Percentiles rank a stretch among this genome's conserved stretches.
phyloP scores from a whole-genome alignment of 2,888 invertebrate species.

The Neelides folsomi region DNA sequence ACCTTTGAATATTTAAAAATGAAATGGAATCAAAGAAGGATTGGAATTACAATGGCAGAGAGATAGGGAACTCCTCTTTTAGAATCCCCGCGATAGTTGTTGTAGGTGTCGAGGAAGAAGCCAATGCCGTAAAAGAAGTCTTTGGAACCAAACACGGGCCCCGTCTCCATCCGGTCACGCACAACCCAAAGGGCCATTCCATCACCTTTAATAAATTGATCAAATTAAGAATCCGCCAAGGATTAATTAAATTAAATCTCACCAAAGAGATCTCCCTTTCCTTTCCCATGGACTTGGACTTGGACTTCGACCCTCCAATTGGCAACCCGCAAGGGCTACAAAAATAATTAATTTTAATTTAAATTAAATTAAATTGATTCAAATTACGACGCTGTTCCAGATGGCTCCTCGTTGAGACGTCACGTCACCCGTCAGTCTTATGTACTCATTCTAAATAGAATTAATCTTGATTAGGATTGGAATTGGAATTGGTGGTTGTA shows the following conservation, averaged over 20 bases:
- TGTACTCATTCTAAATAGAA: too few relatives aligned
- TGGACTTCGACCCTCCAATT: constrained; percentile 97
- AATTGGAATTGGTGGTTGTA: too few relatives aligned
- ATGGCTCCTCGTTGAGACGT: too few relatives aligned
- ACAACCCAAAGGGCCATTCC: constrained; percentile 94
- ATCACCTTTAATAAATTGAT: constrained; percentile 42
- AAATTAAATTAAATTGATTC: neutral
- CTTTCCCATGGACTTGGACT: constrained; percentile 90
- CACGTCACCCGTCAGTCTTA: neutral
- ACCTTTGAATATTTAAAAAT: constrained; percentile 40
- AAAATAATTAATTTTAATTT: constrained; percentile 15
- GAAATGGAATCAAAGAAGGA: constrained; percentile 1
- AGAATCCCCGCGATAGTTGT: constrained; percentile 97
- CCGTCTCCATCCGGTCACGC: constrained; percentile 60
- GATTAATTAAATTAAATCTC: too few relatives aligned
- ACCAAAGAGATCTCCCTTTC: constrained; percentile 76
- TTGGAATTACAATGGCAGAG: constrained; percentile 65
- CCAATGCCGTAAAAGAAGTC: constrained; percentile 83
- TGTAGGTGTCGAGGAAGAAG: constrained; percentile 92
- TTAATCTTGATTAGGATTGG: too few relatives aligned
- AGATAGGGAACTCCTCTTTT: constrained; percentile 98
- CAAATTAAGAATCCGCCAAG: too few relatives aligned
- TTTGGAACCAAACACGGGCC: constrained; percentile 87
- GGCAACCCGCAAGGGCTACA: constrained; percentile 64
- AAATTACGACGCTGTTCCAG: neutral